A percentile compares a stretch with the other conserved stretches of the same genome.
phyloP scores from a whole-genome alignment of 2,113 vertebrate genomes.

The Corapipo altera region DNA sequence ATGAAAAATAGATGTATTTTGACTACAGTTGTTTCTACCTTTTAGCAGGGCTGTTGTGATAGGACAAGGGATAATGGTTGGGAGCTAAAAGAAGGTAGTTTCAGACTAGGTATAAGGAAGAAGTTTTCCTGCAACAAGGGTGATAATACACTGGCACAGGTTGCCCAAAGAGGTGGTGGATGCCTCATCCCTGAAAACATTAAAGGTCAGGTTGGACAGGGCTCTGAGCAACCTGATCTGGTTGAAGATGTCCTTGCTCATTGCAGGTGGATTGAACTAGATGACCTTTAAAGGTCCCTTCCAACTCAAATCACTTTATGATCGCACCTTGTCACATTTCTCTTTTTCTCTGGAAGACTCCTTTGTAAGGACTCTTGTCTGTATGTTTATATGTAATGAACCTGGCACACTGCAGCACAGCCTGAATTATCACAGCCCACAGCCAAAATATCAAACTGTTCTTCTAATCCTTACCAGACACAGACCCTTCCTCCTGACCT shows the following conservation, averaged over 20 bases:
- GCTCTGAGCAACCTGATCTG: background rate
- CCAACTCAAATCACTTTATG: background rate
- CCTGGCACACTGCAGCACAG: background rate
- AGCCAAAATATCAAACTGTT: background rate
- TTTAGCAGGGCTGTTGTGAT: background rate
- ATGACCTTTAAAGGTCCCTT: background rate
- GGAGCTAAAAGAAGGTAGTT: background rate
- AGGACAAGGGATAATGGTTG: background rate
- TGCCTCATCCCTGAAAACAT: too few species aligned
- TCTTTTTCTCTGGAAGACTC: background rate
- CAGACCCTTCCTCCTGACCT: background rate
- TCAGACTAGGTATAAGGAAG: background rate
- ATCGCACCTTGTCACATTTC: background rate
- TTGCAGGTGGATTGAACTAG: background rate
- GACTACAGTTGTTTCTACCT: background rate
- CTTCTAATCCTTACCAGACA: slow-evolving; percentile 40
- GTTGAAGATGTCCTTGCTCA: background rate
- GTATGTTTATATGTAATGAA: rapidly evolving
- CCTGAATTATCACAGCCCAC: background rate
- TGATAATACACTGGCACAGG: background rate
- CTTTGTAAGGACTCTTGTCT: background rate
- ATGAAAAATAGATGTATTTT: background rate
- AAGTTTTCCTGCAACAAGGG: background rate
- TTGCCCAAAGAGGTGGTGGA: background rate
- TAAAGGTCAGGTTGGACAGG: background rate